Percentiles rank a stretch among this genome's conserved stretches.
These are phyloP conservation scores for Tiphia femorata DNA, from an alignment of 2,888 invertebrate genomes.

Conservation along the genomic window DNA sequence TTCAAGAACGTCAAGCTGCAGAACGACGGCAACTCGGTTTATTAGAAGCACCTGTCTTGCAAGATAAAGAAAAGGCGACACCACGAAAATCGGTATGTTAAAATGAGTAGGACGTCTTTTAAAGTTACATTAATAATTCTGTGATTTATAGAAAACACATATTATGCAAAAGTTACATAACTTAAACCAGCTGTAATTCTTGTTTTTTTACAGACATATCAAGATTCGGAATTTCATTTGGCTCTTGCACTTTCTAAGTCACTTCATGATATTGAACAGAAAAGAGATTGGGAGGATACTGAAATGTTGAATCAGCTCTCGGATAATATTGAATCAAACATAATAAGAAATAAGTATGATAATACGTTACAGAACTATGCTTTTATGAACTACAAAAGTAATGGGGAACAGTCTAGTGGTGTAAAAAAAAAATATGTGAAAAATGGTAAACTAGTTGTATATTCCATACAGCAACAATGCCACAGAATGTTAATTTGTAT, in stretches of 20 bases:
- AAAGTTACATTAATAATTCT: not conserved
- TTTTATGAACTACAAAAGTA: slow-evolving; percentile 51
- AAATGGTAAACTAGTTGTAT: too few relatives aligned
- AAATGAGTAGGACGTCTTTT: not conserved
- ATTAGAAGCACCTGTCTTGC: slow-evolving; percentile 55
- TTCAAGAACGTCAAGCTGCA: slow-evolving; percentile 66
- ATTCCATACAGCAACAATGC: too few relatives aligned
- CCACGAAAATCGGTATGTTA: slow-evolving; percentile 30
- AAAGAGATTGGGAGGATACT: slow-evolving; percentile 50
- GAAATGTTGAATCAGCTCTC: slow-evolving; percentile 10
- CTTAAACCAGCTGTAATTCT: not conserved
- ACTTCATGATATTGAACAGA: slow-evolving; percentile 64
- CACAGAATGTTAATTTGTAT: too few relatives aligned
- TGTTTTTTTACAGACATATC: slow-evolving; percentile 36
- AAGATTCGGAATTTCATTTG: slow-evolving; percentile 65
- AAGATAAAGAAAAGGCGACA: slow-evolving; percentile 35
- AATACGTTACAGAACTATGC: slow-evolving; percentile 59
- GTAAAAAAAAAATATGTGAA: slow-evolving; percentile 27
- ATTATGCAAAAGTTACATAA: not conserved
- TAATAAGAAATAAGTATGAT: slow-evolving; percentile 1
- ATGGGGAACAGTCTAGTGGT: slow-evolving; percentile 15
- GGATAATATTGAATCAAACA: not conserved
- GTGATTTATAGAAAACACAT: not conserved
- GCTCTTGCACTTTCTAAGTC: slow-evolving; percentile 69
- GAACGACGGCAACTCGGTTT: slow-evolving; percentile 67